Conservation (phyloP, 2,113 vertebrate genomes). For the Herpetotheres cachinnans region DNA sequence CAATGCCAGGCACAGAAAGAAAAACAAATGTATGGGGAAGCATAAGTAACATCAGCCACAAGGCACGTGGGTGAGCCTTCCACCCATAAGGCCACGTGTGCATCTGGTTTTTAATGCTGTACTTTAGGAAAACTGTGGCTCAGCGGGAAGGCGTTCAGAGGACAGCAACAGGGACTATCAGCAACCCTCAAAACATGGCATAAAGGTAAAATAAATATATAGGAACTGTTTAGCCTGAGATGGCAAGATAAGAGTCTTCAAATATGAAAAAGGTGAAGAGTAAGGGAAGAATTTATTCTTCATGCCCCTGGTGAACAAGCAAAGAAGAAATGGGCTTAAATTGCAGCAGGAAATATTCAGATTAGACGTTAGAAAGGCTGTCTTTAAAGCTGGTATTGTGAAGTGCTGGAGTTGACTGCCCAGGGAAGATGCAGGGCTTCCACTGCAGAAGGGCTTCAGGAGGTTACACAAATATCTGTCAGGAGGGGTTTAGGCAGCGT, state of each 20-base stretch:
- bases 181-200: not conserved
- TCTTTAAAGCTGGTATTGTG: not conserved
- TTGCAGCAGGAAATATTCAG: not conserved
- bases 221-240: not conserved
- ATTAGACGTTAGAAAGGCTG: not conserved
- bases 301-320: not conserved
- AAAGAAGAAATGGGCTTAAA: conserved; percentile 3
- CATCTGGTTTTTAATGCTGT: not conserved
- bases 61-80: not conserved
- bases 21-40: not conserved
- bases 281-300: not conserved
- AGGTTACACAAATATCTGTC: not conserved
- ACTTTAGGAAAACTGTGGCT: not conserved
- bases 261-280: not conserved
- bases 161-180: not conserved
- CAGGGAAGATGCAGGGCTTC: not conserved
- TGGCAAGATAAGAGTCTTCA: not conserved
- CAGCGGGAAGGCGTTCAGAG: not conserved
- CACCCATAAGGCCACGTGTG: not conserved
- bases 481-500: not conserved
- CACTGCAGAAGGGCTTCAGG: not conserved
- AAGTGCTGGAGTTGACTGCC: not conserved
- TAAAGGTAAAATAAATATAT: not conserved
- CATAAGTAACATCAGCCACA: not conserved
- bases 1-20: not conserved